These are phyloP conservation scores for Polypedilum vanderplanki DNA, from an alignment of 1,140 invertebrate genomes.

Conservation along the genomic window DNA sequence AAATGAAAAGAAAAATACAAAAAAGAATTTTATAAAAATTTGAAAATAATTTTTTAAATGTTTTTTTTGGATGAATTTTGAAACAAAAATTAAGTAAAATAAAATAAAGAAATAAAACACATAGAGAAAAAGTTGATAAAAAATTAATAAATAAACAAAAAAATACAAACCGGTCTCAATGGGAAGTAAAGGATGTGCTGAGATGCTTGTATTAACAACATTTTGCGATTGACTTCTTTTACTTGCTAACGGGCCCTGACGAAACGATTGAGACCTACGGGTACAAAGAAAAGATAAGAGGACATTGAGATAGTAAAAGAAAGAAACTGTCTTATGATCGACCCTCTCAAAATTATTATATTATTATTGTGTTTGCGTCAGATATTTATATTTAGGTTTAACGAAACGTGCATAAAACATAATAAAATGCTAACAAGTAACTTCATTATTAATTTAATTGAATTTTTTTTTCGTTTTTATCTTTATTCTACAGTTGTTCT, in stretches of 20 bases:
- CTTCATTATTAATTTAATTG: conserved; percentile 3
- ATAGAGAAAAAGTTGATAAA: conserved; percentile 32
- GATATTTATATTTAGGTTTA: not conserved
- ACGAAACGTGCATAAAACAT: conserved; percentile 12
- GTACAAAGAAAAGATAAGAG: conserved; percentile 61
- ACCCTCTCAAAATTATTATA: not conserved
- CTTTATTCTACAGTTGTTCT: conserved; percentile 31
- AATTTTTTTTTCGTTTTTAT: conserved; percentile 38
- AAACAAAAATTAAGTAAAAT: not conserved
- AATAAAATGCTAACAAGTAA: conserved; percentile 19
- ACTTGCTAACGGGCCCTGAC: conserved; percentile 55
- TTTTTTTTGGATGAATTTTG: not conserved
- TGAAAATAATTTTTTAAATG: not conserved
- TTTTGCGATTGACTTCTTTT: conserved; percentile 46
- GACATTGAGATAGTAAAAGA: conserved; percentile 32
- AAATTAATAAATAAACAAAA: conserved; percentile 33
- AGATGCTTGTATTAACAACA: conserved; percentile 63
- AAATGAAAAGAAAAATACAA: conserved; percentile 34
- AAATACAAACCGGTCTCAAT: conserved; percentile 59
- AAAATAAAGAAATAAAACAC: conserved; percentile 31
- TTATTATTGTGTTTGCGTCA: not conserved
- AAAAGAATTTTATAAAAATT: conserved; percentile 20
- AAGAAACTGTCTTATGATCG: conserved; percentile 5
- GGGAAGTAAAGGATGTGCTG: conserved; percentile 75
- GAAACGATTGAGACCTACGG: conserved; percentile 78